Percentiles rank a stretch among this genome's conserved stretches.
Conservation (phyloP, 1,140 invertebrate species). For the Vanessa tameamea region DNA sequence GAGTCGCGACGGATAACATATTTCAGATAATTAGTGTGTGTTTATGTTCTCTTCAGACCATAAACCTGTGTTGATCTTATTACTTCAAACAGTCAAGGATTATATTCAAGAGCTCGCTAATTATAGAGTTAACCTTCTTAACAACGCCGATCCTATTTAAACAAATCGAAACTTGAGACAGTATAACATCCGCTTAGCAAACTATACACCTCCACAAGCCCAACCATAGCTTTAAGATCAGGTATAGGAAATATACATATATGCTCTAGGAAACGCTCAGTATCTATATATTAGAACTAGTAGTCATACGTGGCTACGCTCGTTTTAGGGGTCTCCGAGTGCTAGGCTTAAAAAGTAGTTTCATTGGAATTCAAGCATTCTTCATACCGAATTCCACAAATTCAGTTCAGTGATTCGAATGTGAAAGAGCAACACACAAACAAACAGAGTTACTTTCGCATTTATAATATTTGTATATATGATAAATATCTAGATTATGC, state of each 20-base stretch:
- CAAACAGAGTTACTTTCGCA: no score
- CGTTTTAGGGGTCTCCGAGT: no score
- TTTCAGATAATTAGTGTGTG: neutral
- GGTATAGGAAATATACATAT: conserved; percentile 6
- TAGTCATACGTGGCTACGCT: no score
- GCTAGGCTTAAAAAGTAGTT: no score
- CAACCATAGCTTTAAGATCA: conserved; percentile 17
- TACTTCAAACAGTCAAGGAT: conserved; percentile 48
- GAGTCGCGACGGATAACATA: neutral
- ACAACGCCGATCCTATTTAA: conserved; percentile 56
- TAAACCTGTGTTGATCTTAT: conserved; percentile 50
- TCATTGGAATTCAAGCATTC: no score
- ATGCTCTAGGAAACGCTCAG: no score
- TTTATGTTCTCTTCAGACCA: conserved; percentile 30
- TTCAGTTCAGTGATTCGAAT: no score
- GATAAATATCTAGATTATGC: no score
- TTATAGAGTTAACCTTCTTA: conserved; percentile 56
- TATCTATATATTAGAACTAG: no score
- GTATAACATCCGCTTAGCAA: conserved; percentile 40
- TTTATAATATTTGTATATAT: no score
- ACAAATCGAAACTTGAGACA: conserved; percentile 52
- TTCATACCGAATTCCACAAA: no score
- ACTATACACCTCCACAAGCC: conserved; percentile 34
- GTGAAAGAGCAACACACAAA: no score
- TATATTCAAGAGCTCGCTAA: conserved; percentile 55